Evolutionary conservation across 1,140 invertebrate species (phyloP).

Genomic region (Bombus superbus): DNA sequence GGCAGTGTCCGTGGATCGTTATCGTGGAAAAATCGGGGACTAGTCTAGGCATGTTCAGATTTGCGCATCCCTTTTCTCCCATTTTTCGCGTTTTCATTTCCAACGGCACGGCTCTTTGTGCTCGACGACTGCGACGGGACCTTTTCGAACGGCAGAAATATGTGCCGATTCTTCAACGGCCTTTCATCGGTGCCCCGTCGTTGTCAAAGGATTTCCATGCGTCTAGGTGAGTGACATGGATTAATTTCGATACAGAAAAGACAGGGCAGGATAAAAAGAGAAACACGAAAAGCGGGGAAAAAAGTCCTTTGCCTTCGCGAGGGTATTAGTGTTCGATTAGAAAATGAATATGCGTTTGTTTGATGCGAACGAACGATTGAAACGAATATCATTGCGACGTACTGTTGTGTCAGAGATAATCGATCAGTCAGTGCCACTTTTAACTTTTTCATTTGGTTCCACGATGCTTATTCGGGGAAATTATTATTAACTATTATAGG

Average conservation of each 20-base stretch:
- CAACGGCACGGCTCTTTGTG: constrained; percentile 26
- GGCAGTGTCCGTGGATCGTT: background rate
- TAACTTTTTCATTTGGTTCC: background rate
- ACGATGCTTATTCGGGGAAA: background rate
- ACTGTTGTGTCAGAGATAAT: background rate
- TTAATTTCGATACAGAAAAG: constrained; percentile 49
- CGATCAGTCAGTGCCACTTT: background rate
- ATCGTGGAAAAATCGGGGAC: constrained; percentile 14
- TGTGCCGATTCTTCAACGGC: constrained; percentile 52
- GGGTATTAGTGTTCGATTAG: background rate
- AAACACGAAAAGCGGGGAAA: no score
- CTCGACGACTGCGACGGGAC: constrained; percentile 1
- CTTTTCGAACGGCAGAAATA: constrained; percentile 57
- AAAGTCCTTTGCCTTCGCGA: background rate
- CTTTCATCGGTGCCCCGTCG: constrained; percentile 48
- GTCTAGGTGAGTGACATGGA: constrained; percentile 18
- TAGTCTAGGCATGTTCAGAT: background rate
- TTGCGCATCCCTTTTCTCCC: constrained; percentile 12
- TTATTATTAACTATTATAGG: no score
- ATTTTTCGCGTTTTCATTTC: constrained; percentile 40
- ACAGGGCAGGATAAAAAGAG: background rate
- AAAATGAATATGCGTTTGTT: background rate
- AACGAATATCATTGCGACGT: background rate
- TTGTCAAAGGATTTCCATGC: constrained; percentile 48
- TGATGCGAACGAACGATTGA: no score